Conservation (phyloP, 2,113 vertebrate genomes). For the Lycocorax pyrrhopterus region DNA sequence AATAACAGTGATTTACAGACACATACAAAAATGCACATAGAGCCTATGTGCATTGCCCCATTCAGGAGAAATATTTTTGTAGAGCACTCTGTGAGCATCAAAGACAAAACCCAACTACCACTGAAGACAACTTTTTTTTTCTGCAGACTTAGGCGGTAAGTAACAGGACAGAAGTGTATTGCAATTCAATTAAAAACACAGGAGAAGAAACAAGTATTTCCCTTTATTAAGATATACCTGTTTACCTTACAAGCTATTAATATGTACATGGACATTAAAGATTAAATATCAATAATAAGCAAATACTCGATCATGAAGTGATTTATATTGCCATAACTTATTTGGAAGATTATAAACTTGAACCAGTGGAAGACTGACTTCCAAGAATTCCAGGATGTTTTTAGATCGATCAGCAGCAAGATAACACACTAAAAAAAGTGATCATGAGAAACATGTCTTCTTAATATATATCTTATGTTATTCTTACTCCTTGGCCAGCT, state of each 20-base stretch:
- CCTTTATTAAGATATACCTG: slow-evolving; percentile 85
- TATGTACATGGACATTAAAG: slow-evolving; percentile 33
- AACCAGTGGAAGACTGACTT: neutral
- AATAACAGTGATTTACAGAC: neutral
- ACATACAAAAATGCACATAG: neutral
- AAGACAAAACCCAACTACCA: neutral
- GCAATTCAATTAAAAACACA: slow-evolving; percentile 79
- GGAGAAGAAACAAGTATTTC: slow-evolving; percentile 92
- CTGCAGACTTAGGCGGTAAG: neutral
- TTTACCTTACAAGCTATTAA: slow-evolving; percentile 56
- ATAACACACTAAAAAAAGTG: neutral
- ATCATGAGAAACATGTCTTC: neutral
- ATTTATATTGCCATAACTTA: neutral
- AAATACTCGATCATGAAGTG: slow-evolving; percentile 24
- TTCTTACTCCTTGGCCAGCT: slow-evolving; percentile 98
- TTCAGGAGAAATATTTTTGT: neutral
- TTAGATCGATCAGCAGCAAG: slow-evolving; percentile 23
- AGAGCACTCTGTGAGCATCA: neutral
- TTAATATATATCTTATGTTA: slow-evolving; percentile 47
- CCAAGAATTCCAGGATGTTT: slow-evolving; percentile 28
- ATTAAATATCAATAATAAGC: slow-evolving; percentile 46
- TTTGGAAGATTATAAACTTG: neutral
- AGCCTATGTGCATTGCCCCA: neutral
- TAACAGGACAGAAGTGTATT: slow-evolving; percentile 1
- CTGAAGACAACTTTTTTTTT: neutral